phyloP scores from a whole-genome alignment of 2,888 invertebrate genomes.

The Cheilosia impressa region DNA sequence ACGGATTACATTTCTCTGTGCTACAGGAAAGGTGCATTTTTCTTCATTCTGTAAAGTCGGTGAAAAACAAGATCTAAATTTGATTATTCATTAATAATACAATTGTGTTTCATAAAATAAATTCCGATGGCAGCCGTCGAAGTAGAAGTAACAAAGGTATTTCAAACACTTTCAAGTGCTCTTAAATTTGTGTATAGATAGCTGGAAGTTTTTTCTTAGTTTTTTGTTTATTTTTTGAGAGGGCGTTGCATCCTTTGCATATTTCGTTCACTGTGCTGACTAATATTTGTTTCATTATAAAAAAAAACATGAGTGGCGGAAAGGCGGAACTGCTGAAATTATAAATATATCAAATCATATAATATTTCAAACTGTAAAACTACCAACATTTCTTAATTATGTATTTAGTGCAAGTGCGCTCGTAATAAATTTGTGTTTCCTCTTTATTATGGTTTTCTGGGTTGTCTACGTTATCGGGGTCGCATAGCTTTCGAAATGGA shows the following conservation, averaged over 20 bases:
- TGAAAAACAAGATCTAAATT: constrained; percentile 28
- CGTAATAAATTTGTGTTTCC: not conserved
- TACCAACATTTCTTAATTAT: constrained; percentile 4
- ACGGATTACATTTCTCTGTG: not conserved
- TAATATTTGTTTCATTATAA: constrained; percentile 23
- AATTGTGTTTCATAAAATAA: constrained; percentile 11
- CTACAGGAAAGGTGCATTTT: constrained; percentile 46
- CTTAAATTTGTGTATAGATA: not conserved
- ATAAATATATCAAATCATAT: not conserved
- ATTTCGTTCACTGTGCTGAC: constrained; percentile 46
- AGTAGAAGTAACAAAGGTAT: constrained; percentile 83
- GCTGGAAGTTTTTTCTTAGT: constrained; percentile 67
- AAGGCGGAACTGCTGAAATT: not conserved
- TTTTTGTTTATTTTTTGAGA: constrained; percentile 59
- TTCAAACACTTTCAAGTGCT: constrained; percentile 60
- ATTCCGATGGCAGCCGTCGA: constrained; percentile 79
- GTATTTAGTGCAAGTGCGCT: constrained; percentile 41
- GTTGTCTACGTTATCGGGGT: constrained; percentile 66
- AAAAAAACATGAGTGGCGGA: constrained; percentile 7
- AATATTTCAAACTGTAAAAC: not conserved
- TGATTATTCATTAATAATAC: constrained; percentile 8
- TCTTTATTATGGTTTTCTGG: constrained; percentile 52
- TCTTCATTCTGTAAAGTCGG: constrained; percentile 26
- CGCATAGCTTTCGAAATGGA: constrained; percentile 44
- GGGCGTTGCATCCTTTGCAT: constrained; percentile 71